Conservation (phyloP, 2,113 vertebrate species). For the Sturnira hondurensis region DNA sequence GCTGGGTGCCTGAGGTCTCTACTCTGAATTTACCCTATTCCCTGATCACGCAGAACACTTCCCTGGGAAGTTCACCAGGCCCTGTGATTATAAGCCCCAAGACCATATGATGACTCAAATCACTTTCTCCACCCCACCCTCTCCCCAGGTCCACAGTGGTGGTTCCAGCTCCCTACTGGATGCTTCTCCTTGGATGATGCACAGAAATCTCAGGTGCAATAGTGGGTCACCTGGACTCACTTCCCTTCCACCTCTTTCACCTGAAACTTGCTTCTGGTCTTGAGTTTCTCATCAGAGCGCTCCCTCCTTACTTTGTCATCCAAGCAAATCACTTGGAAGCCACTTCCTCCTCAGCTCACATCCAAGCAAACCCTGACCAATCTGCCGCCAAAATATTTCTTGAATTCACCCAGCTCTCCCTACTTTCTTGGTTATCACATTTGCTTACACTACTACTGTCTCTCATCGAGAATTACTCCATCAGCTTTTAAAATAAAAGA, state of each 20-base stretch:
- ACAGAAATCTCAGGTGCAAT: not conserved
- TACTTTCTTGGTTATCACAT: rapidly evolving
- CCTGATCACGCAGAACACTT: not conserved
- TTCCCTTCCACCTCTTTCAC: not conserved
- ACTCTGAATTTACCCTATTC: not conserved
- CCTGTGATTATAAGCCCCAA: not conserved
- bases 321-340: not conserved
- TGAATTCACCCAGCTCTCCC: not conserved
- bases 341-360: not conserved
- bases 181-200: not conserved
- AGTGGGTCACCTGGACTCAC: not conserved
- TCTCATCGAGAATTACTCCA: not conserved
- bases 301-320: not conserved
- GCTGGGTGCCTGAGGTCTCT: not conserved
- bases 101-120: not conserved
- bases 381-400: not conserved
- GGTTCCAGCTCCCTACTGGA: not conserved
- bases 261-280: not conserved
- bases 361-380: not conserved
- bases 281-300: not conserved
- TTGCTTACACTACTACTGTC: not conserved
- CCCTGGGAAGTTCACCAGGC: not conserved
- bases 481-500: not conserved
- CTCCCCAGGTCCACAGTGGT: not conserved
- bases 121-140: not conserved